phyloP scores from a whole-genome alignment of 2,797 vertebrate genomes.

The Xenopus petersii region DNA sequence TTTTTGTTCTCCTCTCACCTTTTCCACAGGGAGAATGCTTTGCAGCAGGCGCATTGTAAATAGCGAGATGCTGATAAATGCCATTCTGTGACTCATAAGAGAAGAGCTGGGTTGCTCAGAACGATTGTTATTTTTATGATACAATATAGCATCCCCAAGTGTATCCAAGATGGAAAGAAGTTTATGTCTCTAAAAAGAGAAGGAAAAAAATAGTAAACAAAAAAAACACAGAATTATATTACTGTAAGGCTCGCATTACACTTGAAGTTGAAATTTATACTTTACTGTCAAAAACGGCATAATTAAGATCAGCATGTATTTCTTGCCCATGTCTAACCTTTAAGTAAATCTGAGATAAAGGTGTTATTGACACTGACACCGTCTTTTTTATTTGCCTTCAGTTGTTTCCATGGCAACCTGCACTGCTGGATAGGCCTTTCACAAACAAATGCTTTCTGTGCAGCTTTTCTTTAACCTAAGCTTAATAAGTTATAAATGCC shows the following conservation, averaged over 20 bases:
- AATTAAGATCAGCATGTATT: conserved; percentile 22
- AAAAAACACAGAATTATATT: background rate
- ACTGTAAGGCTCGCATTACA: background rate
- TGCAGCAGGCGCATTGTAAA: conserved; percentile 83
- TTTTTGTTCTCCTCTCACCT: conserved; percentile 66
- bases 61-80: conserved; percentile 77
- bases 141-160: conserved; percentile 80
- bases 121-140: conserved; percentile 69
- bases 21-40: conserved; percentile 85
- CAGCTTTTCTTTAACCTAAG: conserved; percentile 28
- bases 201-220: conserved; percentile 50
- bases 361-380: conserved; percentile 29
- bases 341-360: conserved; percentile 30
- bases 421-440: conserved; percentile 12
- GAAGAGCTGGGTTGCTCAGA: conserved; percentile 64
- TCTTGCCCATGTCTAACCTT: conserved; percentile 30
- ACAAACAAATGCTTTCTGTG: conserved; percentile 36
- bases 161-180: conserved; percentile 75
- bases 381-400: conserved; percentile 36
- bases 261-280: background rate
- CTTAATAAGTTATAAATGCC: conserved; percentile 4
- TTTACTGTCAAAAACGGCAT: background rate
- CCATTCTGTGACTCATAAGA: conserved; percentile 79
- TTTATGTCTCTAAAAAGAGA: conserved; percentile 78
- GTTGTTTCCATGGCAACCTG: conserved; percentile 21